Conservation (phyloP, 2,113 vertebrate genomes). For the Panurus biarmicus region DNA sequence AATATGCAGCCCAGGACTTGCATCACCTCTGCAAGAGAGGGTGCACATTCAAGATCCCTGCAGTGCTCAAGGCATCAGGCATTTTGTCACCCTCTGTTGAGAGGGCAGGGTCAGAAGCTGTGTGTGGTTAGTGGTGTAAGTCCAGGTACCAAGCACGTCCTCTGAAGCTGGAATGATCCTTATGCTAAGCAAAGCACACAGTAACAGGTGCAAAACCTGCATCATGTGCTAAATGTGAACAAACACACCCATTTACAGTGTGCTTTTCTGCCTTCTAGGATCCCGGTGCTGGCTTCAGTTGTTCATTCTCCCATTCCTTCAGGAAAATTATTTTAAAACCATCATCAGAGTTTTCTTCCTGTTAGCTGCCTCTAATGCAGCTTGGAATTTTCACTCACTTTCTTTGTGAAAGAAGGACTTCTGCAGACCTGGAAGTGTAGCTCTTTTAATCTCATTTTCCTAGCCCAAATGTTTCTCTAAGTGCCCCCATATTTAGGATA, state of each 20-base stretch:
- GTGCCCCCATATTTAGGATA: background rate
- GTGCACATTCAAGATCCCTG: background rate
- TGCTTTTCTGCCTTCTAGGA: background rate
- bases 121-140: background rate
- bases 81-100: background rate
- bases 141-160: background rate
- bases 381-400: background rate
- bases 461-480: background rate
- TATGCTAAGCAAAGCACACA: fast-evolving
- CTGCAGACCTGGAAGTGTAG: background rate
- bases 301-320: background rate
- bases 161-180: background rate
- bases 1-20: background rate
- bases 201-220: background rate
- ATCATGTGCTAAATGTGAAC: background rate
- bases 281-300: background rate
- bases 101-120: background rate
- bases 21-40: fast-evolving
- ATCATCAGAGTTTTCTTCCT: background rate
- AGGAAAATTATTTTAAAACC: background rate
- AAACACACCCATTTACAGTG: background rate
- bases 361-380: background rate
- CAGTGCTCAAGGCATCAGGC: fast-evolving
- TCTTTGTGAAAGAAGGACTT: background rate
- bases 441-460: background rate